Conservation (phyloP, 2,113 vertebrate species). For the Dasyornis broadbenti region DNA sequence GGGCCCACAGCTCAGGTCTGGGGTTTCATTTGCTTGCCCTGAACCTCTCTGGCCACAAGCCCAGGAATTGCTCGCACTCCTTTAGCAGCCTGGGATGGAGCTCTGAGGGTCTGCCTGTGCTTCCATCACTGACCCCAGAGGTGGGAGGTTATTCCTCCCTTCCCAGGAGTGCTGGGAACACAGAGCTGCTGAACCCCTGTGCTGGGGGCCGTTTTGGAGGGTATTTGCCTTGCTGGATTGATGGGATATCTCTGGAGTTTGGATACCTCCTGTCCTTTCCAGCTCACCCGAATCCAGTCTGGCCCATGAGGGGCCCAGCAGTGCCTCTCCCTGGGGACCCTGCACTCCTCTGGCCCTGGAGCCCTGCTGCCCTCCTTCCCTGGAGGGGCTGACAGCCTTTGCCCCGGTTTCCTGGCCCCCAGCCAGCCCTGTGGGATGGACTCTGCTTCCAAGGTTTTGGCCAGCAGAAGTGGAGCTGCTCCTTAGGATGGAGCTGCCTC, state of each 20-base stretch:
- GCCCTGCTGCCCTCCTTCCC: not conserved
- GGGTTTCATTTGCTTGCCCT: not conserved
- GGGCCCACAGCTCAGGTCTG: not conserved
- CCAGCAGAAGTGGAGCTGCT: not conserved
- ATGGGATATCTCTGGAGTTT: not conserved
- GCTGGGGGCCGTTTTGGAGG: not conserved
- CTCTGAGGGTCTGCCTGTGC: not conserved
- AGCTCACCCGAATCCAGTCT: not conserved
- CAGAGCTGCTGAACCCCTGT: not conserved
- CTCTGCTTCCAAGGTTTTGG: not conserved
- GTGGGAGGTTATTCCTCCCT: not conserved
- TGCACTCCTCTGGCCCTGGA: not conserved
- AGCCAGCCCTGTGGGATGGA: not conserved
- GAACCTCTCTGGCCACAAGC: not conserved
- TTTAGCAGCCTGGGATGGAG: not conserved
- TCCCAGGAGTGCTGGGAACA: not conserved
- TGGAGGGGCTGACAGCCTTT: not conserved
- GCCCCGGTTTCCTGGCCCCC: not conserved
- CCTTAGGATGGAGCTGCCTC: accelerated
- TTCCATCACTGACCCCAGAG: not conserved
- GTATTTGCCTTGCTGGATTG: not conserved
- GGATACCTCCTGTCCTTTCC: not conserved
- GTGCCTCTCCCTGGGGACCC: not conserved
- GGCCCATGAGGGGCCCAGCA: not conserved
- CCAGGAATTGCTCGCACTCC: not conserved